These are phyloP conservation scores for Aphrocallistes beatrix DNA, from an alignment of 37 sponge, comb jelly and placozoan genomes.

Conservation along the genomic window DNA sequence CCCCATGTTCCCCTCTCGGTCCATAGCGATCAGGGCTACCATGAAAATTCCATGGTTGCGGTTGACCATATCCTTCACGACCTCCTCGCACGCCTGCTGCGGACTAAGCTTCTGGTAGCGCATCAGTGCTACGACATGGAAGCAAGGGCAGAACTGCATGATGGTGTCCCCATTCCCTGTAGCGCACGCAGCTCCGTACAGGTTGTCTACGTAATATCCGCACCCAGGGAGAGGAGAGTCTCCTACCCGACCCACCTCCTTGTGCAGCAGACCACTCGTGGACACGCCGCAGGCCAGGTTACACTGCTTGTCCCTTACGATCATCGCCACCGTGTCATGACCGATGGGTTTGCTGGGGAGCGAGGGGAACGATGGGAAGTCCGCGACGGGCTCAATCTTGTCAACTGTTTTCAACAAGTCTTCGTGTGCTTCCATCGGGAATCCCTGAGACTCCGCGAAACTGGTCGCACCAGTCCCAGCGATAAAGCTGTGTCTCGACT, in stretches of 20 bases:
- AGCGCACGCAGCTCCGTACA: slow-evolving; percentile 28
- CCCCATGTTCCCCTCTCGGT: slow-evolving; percentile 31
- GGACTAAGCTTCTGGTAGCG: slow-evolving; percentile 24
- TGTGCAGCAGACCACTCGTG: slow-evolving; percentile 61
- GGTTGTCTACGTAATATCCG: slow-evolving; percentile 63
- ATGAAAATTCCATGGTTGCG: slow-evolving; percentile 24
- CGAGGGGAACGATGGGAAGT: neutral
- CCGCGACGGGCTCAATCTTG: neutral
- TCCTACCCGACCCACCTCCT: slow-evolving; percentile 56
- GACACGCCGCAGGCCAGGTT: slow-evolving; percentile 26
- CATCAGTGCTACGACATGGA: slow-evolving; percentile 47
- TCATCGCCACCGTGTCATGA: neutral
- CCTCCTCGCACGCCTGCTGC: slow-evolving; percentile 45
- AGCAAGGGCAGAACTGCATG: slow-evolving; percentile 67
- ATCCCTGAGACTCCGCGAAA: slow-evolving; percentile 45
- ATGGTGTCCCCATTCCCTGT: slow-evolving; percentile 65
- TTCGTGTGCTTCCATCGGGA: slow-evolving; percentile 35
- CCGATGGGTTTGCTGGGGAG: neutral
- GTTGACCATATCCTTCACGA: slow-evolving; percentile 33
- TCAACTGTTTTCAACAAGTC: slow-evolving; percentile 22
- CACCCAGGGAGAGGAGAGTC: slow-evolving; percentile 71
- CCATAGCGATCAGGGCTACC: slow-evolving; percentile 46
- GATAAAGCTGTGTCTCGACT: slow-evolving; percentile 34
- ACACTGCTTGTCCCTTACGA: slow-evolving; percentile 23
- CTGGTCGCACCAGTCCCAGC: slow-evolving; percentile 51